Percentiles rank a stretch among this genome's conserved stretches.
Conservation (phyloP, 2,888 invertebrate species). For the Philonicus albiceps region DNA sequence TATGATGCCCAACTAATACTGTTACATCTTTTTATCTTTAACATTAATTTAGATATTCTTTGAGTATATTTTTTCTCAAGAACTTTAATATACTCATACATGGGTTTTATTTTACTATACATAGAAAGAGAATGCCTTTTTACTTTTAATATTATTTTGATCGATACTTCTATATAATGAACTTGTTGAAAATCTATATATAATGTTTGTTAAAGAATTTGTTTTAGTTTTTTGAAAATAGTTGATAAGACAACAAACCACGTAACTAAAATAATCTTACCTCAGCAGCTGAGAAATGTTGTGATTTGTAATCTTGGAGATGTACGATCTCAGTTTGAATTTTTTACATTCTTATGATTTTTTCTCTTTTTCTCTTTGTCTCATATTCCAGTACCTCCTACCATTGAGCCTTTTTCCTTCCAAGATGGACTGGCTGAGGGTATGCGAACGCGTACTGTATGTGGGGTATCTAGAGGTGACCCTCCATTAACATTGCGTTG, state of each 20-base stretch:
- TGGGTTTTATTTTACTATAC: conserved; percentile 25
- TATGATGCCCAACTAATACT: background rate
- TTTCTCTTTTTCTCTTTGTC: conserved; percentile 50
- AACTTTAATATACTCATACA: conserved; percentile 21
- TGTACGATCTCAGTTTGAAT: conserved; percentile 22
- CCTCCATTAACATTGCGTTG: conserved; percentile 81
- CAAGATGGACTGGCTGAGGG: conserved; percentile 83
- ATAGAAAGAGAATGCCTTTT: conserved; percentile 32
- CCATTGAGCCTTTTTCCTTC: conserved; percentile 85
- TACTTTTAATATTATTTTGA: conserved; percentile 24
- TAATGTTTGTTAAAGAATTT: conserved; percentile 27
- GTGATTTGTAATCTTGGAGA: conserved; percentile 41
- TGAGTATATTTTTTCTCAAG: conserved; percentile 31
- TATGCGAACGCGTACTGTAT: conserved; percentile 82
- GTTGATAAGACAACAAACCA: background rate
- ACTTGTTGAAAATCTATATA: conserved; percentile 38
- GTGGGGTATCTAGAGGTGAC: conserved; percentile 82
- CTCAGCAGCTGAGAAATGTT: conserved; percentile 25
- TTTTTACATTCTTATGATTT: conserved; percentile 39
- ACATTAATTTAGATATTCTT: conserved; percentile 30
- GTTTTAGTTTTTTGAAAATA: conserved; percentile 4
- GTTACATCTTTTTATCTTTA: conserved; percentile 32
- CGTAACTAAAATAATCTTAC: background rate
- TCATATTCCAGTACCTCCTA: conserved; percentile 77
- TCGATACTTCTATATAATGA: conserved; percentile 25